phyloP scores from a whole-genome alignment of 2,888 invertebrate genomes.

The Autographa gamma region DNA sequence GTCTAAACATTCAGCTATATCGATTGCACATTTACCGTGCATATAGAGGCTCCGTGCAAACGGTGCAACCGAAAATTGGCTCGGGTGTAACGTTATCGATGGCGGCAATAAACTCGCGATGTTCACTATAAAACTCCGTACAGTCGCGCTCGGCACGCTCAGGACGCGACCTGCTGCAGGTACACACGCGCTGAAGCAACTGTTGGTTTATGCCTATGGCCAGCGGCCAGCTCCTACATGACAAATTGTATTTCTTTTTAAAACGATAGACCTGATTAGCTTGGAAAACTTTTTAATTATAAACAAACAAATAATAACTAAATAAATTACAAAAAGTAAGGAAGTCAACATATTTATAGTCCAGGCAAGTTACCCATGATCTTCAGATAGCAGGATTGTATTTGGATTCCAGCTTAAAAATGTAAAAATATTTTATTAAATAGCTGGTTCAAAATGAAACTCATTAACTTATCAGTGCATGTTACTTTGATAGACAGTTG shows the following conservation, averaged over 20 bases:
- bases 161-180: slow-evolving; percentile 19
- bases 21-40: slow-evolving; percentile 51
- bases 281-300: too few species aligned
- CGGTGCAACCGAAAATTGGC: slow-evolving; percentile 59
- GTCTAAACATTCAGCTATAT: slow-evolving; percentile 51
- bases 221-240: too few species aligned
- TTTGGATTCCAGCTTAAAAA: background rate
- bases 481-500: slow-evolving; percentile 26
- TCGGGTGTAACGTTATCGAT: slow-evolving; percentile 56
- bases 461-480: slow-evolving; percentile 13
- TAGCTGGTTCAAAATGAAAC: slow-evolving; percentile 10
- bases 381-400: background rate
- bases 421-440: background rate
- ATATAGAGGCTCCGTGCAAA: slow-evolving; percentile 44
- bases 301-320: too few species aligned
- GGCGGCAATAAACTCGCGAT: slow-evolving; percentile 58
- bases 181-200: slow-evolving; percentile 30
- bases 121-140: slow-evolving; percentile 50
- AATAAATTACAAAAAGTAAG: too few species aligned
- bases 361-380: too few species aligned
- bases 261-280: too few species aligned
- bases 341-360: too few species aligned
- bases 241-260: too few species aligned
- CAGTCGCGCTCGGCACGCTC: slow-evolving; percentile 43
- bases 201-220: slow-evolving; percentile 15